phyloP scores from a whole-genome alignment of 1,140 invertebrate genomes.

The Diabrotica undecimpunctata region DNA sequence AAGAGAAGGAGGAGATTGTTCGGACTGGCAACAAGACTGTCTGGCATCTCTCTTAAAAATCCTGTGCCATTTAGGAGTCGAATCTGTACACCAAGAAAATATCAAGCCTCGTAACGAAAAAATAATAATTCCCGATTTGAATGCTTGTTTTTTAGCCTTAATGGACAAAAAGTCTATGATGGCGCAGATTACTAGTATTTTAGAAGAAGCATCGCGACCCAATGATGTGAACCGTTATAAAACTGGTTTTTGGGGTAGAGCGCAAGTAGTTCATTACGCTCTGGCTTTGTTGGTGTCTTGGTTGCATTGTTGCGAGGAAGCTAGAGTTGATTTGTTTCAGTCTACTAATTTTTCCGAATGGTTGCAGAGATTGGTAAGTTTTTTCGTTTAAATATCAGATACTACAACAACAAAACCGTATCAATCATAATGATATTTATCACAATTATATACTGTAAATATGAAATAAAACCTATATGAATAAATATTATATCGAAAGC shows the following conservation, averaged over 20 bases:
- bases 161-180: constrained; percentile 81
- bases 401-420: not conserved
- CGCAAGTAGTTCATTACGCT: constrained; percentile 70
- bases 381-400: too few species aligned
- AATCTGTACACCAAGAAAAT: constrained; percentile 50
- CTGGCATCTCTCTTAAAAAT: constrained; percentile 80
- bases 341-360: constrained; percentile 65
- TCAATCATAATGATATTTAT: too few species aligned
- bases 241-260: constrained; percentile 82
- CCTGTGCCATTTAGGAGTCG: constrained; percentile 79
- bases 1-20: constrained; percentile 64
- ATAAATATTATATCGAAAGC: too few species aligned
- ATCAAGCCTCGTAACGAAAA: constrained; percentile 40
- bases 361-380: constrained; percentile 63
- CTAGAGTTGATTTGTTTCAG: constrained; percentile 63
- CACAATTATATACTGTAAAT: too few species aligned
- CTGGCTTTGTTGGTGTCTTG: constrained; percentile 79
- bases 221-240: constrained; percentile 78
- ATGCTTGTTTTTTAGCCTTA: constrained; percentile 64
- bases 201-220: constrained; percentile 78
- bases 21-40: constrained; percentile 93
- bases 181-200: constrained; percentile 76
- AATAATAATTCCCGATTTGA: constrained; percentile 42
- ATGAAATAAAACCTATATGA: too few species aligned
- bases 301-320: constrained; percentile 70